phyloP scores from a whole-genome alignment of 2,797 vertebrate genomes.

The Typhlichthys subterraneus region DNA sequence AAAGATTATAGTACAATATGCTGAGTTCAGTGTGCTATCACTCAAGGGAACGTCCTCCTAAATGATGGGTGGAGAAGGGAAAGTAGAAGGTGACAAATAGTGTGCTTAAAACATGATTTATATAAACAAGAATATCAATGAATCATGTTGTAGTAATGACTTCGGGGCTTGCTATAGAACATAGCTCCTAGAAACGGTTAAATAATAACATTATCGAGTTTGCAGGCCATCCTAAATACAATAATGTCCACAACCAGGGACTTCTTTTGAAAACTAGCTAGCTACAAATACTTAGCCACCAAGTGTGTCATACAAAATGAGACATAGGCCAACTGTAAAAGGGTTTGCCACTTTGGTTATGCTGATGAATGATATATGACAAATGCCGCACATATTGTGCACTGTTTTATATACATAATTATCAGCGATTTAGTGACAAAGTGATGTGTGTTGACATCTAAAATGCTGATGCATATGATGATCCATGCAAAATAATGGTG shows the following conservation, averaged over 20 bases:
- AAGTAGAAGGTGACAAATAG: constrained; percentile 67
- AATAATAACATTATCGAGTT: constrained; percentile 41
- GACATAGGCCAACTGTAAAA: no score
- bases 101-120: constrained; percentile 66
- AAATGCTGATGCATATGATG: constrained; percentile 30
- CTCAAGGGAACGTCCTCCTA: constrained; percentile 65
- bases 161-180: constrained; percentile 48
- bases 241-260: constrained; percentile 15
- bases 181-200: constrained; percentile 34
- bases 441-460: constrained; percentile 36
- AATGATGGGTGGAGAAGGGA: constrained; percentile 70
- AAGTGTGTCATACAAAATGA: background rate
- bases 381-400: no score
- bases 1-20: constrained; percentile 57
- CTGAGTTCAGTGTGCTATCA: constrained; percentile 68
- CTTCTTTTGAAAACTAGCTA: constrained; percentile 6
- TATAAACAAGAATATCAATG: constrained; percentile 65
- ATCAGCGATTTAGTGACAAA: background rate
- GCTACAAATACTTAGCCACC: background rate
- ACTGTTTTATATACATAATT: no score
- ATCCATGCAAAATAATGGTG: constrained; percentile 11
- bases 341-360: no score
- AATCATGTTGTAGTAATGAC: constrained; percentile 64
- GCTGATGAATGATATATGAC: no score
- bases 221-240: constrained; percentile 35